phyloP scores from a whole-genome alignment of 2,797 vertebrate species.

The Lerista edwardsae region DNA sequence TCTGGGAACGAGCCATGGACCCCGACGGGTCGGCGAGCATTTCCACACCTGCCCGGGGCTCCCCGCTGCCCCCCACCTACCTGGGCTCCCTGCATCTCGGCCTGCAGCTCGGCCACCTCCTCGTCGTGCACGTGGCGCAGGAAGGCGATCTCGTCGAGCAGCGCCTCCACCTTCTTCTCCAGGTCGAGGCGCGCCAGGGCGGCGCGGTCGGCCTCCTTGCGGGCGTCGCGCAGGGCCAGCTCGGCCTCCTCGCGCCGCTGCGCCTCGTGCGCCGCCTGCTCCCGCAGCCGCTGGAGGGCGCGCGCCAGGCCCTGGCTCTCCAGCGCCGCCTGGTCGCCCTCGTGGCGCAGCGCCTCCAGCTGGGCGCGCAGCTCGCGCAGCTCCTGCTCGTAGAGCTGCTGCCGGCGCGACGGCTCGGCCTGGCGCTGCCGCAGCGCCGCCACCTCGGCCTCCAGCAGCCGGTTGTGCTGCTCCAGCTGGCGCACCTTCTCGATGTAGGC shows the following conservation, averaged over 20 bases:
- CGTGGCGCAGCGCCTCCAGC: slow-evolving; percentile 85
- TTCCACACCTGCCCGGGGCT: too few relatives aligned
- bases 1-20: too few relatives aligned
- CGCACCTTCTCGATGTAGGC: slow-evolving; percentile 87
- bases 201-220: slow-evolving; percentile 85
- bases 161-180: slow-evolving; percentile 85
- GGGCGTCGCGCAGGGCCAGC: slow-evolving; percentile 77
- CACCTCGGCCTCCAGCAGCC: slow-evolving; percentile 80
- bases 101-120: slow-evolving; percentile 84
- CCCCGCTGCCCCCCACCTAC: neutral
- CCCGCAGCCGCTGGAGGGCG: slow-evolving; percentile 82
- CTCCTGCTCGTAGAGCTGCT: slow-evolving; percentile 83
- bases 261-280: slow-evolving; percentile 77
- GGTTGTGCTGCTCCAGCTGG: slow-evolving; percentile 85
- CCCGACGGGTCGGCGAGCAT: too few relatives aligned
- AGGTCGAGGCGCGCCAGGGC: slow-evolving; percentile 83
- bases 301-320: slow-evolving; percentile 80
- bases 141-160: slow-evolving; percentile 86
- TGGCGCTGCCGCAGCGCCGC: slow-evolving; percentile 77
- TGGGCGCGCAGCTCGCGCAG: slow-evolving; percentile 82
- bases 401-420: slow-evolving; percentile 81
- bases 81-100: slow-evolving; percentile 73
- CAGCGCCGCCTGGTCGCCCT: slow-evolving; percentile 84
- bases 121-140: slow-evolving; percentile 86
- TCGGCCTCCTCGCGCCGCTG: slow-evolving; percentile 83